Conservation (phyloP, 2,888 invertebrate species). For the Limnephilus rhombicus region DNA sequence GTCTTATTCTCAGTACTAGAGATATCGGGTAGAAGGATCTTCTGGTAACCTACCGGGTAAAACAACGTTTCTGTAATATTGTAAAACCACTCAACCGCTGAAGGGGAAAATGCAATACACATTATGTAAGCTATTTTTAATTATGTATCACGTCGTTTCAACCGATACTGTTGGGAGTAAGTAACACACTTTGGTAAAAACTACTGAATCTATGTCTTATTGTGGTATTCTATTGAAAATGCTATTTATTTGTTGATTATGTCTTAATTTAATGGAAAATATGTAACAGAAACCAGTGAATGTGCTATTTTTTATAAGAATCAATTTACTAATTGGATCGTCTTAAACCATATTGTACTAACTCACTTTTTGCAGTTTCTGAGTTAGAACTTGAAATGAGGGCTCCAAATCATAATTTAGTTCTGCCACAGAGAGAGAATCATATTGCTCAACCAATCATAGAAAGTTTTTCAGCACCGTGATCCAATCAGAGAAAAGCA, state of each 20-base stretch:
- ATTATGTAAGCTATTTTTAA: constrained; percentile 58
- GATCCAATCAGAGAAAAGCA: too few species aligned
- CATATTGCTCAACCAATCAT: too few species aligned
- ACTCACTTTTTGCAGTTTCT: too few species aligned
- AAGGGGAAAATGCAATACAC: constrained; percentile 54
- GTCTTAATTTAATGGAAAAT: not conserved
- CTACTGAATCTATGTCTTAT: not conserved
- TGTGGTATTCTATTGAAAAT: not conserved
- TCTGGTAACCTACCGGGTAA: constrained; percentile 19
- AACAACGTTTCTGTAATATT: constrained; percentile 29
- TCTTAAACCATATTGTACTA: too few species aligned
- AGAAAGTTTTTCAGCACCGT: too few species aligned
- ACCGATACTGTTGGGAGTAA: constrained; percentile 36
- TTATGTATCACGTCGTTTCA: constrained; percentile 36
- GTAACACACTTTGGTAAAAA: constrained; percentile 3
- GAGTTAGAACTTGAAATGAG: too few species aligned
- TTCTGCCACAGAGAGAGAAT: too few species aligned
- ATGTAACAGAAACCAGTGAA: not conserved
- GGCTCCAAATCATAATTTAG: too few species aligned
- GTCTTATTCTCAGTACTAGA: constrained; percentile 5
- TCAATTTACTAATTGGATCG: not conserved
- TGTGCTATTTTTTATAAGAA: not conserved
- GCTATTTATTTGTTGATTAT: not conserved
- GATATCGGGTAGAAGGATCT: constrained; percentile 8
- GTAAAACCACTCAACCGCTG: constrained; percentile 29